Percentiles rank a stretch among this genome's conserved stretches.
Conservation (phyloP, 1,140 invertebrate species). For the Schlechtendalia chinensis region DNA sequence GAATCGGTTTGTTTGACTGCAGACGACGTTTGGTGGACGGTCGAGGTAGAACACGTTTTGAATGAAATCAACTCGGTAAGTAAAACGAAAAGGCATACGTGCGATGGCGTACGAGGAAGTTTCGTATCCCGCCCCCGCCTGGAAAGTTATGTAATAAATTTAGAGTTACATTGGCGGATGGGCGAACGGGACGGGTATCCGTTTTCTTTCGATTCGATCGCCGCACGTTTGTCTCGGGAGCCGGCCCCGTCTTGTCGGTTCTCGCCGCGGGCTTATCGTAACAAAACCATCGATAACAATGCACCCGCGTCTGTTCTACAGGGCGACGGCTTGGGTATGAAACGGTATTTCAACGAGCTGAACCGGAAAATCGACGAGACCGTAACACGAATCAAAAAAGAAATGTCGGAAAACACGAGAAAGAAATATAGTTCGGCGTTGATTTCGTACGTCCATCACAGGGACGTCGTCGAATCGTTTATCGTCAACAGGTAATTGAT, state of each 20-base stretch:
- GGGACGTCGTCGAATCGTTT: conserved; percentile 84
- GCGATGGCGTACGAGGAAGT: no score
- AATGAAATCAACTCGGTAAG: conserved; percentile 43
- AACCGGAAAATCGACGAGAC: conserved; percentile 80
- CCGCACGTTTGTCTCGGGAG: no score
- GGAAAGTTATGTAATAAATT: no score
- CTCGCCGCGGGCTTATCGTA: no score
- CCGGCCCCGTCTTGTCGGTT: no score
- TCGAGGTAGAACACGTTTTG: conserved; percentile 87
- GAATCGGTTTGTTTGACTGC: conserved; percentile 83
- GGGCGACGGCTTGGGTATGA: conserved; percentile 82
- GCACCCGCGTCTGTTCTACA: neutral
- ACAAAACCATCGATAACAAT: no score
- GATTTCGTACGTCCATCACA: conserved; percentile 84
- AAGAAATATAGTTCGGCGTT: conserved; percentile 83
- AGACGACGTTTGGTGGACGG: conserved; percentile 92
- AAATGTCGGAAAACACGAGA: conserved; percentile 71
- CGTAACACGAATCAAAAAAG: conserved; percentile 64
- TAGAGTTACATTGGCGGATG: no score
- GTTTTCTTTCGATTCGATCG: no score
- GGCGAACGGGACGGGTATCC: no score
- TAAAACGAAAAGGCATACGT: no score
- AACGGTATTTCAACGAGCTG: conserved; percentile 77
- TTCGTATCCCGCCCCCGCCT: no score
- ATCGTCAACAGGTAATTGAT: conserved; percentile 68